Conservation (phyloP, 2,888 invertebrate species). For the Chromoteleia sp. region DNA sequence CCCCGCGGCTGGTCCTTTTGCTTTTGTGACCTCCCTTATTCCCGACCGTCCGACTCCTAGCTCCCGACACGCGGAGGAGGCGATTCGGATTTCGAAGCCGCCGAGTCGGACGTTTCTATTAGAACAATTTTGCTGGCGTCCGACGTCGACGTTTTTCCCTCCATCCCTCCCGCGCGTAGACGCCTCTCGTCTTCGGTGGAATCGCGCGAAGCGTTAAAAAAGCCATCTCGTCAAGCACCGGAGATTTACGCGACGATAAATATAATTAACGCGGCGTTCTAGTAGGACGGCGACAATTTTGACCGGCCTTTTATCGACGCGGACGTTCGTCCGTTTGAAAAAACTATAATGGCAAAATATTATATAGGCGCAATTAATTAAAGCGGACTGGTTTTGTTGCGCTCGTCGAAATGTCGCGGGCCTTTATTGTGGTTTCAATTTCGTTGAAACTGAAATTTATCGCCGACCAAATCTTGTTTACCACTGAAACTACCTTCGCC, state of each 20-base stretch:
- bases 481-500: neutral
- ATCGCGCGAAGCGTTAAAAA: no score
- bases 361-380: constrained; percentile 5
- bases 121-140: neutral
- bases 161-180: no score
- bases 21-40: no score
- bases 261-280: no score
- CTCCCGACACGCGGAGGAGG: constrained; percentile 7
- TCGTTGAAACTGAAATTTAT: constrained; percentile 21
- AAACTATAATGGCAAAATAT: neutral
- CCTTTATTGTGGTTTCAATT: neutral
- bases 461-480: constrained; percentile 26
- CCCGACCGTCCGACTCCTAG: constrained; percentile 21
- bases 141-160: neutral
- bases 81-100: constrained; percentile 4
- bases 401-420: neutral
- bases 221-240: no score
- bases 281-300: no score
- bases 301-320: no score
- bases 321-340: no score
- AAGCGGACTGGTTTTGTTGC: neutral
- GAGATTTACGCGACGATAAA: no score
- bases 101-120: constrained; percentile 28
- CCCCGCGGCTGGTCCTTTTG: no score
- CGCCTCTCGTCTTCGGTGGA: no score